A percentile compares a stretch with the other conserved stretches of the same genome.
These are phyloP conservation scores for Hoplodrina blanda DNA, from an alignment of 2,888 invertebrate genomes.

Conservation along the genomic window DNA sequence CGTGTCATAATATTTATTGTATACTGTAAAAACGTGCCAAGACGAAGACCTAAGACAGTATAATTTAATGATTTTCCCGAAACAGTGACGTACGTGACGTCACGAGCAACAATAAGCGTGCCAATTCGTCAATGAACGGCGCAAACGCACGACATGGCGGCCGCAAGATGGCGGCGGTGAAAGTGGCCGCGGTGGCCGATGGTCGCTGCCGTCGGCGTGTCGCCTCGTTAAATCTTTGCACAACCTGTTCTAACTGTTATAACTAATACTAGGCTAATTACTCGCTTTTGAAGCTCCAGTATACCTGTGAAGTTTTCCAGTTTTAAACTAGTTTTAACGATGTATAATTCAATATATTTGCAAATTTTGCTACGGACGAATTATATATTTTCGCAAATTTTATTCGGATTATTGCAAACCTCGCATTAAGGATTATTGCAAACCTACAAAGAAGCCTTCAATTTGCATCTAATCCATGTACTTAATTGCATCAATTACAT, in stretches of 20 bases:
- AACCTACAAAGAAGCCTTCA: neutral
- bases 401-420: neutral
- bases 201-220: conserved; percentile 65
- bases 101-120: conserved; percentile 77
- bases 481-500: neutral
- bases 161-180: conserved; percentile 87
- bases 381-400: neutral
- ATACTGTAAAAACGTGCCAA: conserved; percentile 22
- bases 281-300: conserved; percentile 57
- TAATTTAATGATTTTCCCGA: conserved; percentile 47
- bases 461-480: neutral
- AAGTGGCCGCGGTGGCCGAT: conserved; percentile 82
- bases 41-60: conserved; percentile 15
- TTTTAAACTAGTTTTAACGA: conserved; percentile 14
- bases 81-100: conserved; percentile 72
- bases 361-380: neutral
- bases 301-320: conserved; percentile 16
- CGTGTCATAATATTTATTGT: conserved; percentile 28
- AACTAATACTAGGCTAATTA: conserved; percentile 66
- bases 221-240: conserved; percentile 71
- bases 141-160: conserved; percentile 77
- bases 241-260: conserved; percentile 73
- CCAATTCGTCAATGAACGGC: conserved; percentile 80
- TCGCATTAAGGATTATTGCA: neutral
- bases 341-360: conserved; percentile 9